These are phyloP conservation scores for Corythaixoides concolor DNA, from an alignment of 2,113 vertebrate species.

Conservation along the genomic window DNA sequence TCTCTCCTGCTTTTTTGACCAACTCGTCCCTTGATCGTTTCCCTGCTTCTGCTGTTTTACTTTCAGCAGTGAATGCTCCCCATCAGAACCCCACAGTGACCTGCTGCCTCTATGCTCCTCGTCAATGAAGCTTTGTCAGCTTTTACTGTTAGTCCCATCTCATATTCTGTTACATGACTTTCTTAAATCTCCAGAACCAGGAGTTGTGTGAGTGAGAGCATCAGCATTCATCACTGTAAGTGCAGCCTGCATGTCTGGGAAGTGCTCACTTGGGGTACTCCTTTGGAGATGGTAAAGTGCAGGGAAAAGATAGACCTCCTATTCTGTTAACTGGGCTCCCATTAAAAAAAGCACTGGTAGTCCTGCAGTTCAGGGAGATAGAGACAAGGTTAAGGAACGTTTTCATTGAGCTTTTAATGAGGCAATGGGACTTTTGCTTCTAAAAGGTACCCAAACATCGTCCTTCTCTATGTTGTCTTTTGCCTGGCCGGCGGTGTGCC, in stretches of 20 bases:
- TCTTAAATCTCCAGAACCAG: not conserved
- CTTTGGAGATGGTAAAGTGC: not conserved
- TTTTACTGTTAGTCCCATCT: not conserved
- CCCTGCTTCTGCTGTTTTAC: not conserved
- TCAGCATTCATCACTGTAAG: not conserved
- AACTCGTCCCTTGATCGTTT: not conserved
- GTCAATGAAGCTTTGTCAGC: not conserved
- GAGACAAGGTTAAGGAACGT: not conserved
- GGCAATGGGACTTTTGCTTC: not conserved
- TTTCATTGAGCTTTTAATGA: not conserved
- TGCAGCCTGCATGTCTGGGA: not conserved
- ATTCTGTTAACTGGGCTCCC: not conserved
- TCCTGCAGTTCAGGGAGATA: not conserved
- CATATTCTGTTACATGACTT: not conserved
- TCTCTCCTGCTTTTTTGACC: not conserved
- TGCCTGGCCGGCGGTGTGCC: not conserved
- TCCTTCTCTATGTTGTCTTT: not conserved
- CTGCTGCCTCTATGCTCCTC: not conserved
- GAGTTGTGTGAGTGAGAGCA: not conserved
- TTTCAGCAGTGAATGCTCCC: not conserved
- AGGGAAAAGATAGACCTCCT: too few species aligned
- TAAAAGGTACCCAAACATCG: fast-evolving
- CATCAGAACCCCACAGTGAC: not conserved
- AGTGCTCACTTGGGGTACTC: not conserved
- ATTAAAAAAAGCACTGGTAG: fast-evolving